These are phyloP conservation scores for Oncorhynchus nerka DNA, from an alignment of 2,113 vertebrate genomes.

Conservation along the genomic window DNA sequence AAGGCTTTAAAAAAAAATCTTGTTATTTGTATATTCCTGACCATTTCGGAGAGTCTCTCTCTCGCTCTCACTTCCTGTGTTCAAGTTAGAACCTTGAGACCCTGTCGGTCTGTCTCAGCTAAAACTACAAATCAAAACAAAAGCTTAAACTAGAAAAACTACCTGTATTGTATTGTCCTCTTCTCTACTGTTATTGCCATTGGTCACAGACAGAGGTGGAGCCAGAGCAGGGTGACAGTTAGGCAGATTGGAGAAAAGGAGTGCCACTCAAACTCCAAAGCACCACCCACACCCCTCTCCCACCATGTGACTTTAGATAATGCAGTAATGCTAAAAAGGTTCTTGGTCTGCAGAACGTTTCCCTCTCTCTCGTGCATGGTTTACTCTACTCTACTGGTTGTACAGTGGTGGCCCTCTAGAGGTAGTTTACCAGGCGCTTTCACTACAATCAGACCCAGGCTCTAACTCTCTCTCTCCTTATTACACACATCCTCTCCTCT, in stretches of 20 bases:
- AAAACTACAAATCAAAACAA: neutral
- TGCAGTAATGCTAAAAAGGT: too few species aligned
- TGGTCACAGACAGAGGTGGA: too few species aligned
- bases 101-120: neutral
- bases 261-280: neutral
- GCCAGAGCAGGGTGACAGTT: too few species aligned
- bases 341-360: too few species aligned
- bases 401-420: too few species aligned
- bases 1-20: neutral
- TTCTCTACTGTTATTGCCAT: neutral
- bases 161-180: neutral
- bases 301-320: neutral
- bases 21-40: neutral
- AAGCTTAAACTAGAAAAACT: neutral
- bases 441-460: too few species aligned
- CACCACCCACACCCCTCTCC: neutral
- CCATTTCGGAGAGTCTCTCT: neutral
- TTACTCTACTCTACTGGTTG: too few species aligned
- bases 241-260: neutral
- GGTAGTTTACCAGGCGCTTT: too few species aligned
- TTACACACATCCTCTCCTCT: too few species aligned
- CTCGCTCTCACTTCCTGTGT: neutral
- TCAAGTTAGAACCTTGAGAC: neutral
- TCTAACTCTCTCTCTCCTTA: too few species aligned
- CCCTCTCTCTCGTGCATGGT: too few species aligned